A percentile compares a stretch with the other conserved stretches of the same genome.
Evolutionary conservation across 2,797 vertebrate species (phyloP).

Genomic region (Syngnathus acus): DNA sequence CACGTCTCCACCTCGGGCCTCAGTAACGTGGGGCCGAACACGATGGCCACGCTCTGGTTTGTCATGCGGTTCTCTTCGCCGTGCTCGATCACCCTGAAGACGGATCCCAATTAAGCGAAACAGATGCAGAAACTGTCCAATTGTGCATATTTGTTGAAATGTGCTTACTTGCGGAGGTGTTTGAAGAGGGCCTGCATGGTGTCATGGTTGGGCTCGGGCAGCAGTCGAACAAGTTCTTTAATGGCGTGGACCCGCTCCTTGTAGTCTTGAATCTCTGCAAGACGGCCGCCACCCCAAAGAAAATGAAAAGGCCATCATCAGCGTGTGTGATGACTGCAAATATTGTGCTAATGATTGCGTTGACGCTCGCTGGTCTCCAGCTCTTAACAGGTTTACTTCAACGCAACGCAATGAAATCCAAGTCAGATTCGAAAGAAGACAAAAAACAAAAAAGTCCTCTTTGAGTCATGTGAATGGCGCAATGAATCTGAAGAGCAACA

Average conservation of each 20-base stretch:
- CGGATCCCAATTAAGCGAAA: too few relatives aligned
- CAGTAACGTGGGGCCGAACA: constrained; percentile 92
- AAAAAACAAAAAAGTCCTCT: background rate
- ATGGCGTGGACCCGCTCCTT: constrained; percentile 80
- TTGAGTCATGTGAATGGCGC: background rate
- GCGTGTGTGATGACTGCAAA: background rate
- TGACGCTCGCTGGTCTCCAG: background rate
- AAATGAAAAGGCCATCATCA: background rate
- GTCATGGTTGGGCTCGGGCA: constrained; percentile 93
- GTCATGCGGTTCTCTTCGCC: constrained; percentile 95
- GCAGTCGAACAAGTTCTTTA: constrained; percentile 86
- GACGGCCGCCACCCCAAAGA: constrained; percentile 5
- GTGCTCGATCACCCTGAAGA: constrained; percentile 83
- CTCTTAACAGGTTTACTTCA: background rate
- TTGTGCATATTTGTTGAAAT: too few relatives aligned
- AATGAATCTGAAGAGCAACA: background rate
- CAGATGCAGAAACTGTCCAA: too few relatives aligned
- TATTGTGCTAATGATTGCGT: constrained; percentile 1
- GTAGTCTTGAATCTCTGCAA: constrained; percentile 69
- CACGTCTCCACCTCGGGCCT: constrained; percentile 89
- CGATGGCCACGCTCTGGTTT: constrained; percentile 92
- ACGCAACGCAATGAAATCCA: background rate
- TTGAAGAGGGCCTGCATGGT: constrained; percentile 94
- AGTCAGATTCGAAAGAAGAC: background rate
- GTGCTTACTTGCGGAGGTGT: constrained; percentile 78